These are phyloP conservation scores for Latrodectus elegans DNA, from an alignment of 2,888 invertebrate genomes.

Conservation along the genomic window DNA sequence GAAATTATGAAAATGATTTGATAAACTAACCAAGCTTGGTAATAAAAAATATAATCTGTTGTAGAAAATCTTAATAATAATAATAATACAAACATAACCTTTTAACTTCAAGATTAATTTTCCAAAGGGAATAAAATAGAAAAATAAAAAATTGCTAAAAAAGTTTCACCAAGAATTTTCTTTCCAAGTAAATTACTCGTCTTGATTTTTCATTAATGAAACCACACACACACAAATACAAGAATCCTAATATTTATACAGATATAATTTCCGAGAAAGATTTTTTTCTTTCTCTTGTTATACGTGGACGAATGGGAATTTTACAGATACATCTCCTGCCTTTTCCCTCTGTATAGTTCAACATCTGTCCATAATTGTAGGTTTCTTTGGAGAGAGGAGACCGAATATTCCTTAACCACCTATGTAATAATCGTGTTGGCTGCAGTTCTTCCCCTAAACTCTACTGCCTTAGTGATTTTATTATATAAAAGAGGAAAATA, in stretches of 20 bases:
- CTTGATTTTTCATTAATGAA: slow-evolving; percentile 40
- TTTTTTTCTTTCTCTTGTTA: neutral
- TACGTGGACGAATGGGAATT: slow-evolving; percentile 22
- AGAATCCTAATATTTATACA: slow-evolving; percentile 57
- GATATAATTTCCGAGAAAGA: slow-evolving; percentile 30
- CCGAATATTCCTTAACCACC: neutral
- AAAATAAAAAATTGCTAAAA: slow-evolving; percentile 4
- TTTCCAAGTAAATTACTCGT: slow-evolving; percentile 15
- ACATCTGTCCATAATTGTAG: slow-evolving; percentile 56
- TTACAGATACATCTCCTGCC: slow-evolving; percentile 17
- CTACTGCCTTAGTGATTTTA: no score
- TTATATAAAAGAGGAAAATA: no score
- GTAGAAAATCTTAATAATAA: no score
- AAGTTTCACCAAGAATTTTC: neutral
- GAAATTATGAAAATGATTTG: no score
- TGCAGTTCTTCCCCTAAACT: no score
- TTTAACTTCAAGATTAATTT: neutral
- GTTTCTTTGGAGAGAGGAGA: neutral
- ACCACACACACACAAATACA: no score
- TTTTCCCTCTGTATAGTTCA: slow-evolving; percentile 5
- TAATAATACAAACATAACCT: no score
- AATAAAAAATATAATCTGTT: no score
- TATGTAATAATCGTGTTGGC: no score
- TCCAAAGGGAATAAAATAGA: neutral
- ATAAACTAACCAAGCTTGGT: no score